phyloP scores from a whole-genome alignment of 1,140 invertebrate genomes.

The Conus betulinus region DNA sequence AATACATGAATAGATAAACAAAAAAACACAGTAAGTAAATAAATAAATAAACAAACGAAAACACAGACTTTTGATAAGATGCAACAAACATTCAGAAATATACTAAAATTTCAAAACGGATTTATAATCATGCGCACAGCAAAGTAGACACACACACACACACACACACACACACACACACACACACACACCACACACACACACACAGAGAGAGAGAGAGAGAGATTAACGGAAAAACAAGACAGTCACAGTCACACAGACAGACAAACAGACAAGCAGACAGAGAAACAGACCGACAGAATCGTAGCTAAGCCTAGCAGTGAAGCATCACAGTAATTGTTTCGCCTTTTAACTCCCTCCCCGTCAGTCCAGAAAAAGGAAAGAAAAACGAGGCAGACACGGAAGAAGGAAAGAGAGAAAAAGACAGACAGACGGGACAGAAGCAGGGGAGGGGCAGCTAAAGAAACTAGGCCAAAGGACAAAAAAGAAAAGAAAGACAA shows the following conservation, averaged over 20 bases:
- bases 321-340: no score
- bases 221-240: not conserved
- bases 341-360: no score
- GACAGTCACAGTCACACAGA: not conserved
- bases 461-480: not conserved
- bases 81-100: no score
- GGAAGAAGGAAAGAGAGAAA: not conserved
- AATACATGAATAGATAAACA: no score
- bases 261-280: not conserved
- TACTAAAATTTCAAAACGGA: no score
- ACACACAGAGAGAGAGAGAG: slow-evolving; percentile 9
- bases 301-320: not conserved
- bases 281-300: slow-evolving; percentile 8
- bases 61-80: no score
- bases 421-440: not conserved
- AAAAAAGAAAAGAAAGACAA: not conserved
- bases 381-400: not conserved
- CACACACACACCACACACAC: not conserved
- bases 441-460: not conserved
- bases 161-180: not conserved
- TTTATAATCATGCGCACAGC: not conserved
- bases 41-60: no score
- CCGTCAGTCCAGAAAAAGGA: not conserved
- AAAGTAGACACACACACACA: not conserved
- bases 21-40: no score